Conservation (phyloP, 2,113 vertebrate genomes). For the Upupa epops region DNA sequence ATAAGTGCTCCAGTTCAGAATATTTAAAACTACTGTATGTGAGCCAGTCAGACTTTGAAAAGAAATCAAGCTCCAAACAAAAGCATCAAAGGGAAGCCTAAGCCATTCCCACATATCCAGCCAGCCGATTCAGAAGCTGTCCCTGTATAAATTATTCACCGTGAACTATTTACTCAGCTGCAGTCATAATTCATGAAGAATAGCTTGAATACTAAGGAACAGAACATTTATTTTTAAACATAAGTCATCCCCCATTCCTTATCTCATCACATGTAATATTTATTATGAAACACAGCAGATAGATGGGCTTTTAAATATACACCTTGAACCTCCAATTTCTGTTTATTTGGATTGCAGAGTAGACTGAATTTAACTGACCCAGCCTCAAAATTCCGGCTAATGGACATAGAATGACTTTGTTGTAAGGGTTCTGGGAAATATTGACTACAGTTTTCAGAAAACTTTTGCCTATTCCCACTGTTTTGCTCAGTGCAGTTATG, state of each 20-base stretch:
- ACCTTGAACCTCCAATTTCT: not conserved
- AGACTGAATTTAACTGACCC: not conserved
- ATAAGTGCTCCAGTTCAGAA: not conserved
- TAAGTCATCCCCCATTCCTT: not conserved
- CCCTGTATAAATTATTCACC: slow-evolving; percentile 41
- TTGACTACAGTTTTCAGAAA: not conserved
- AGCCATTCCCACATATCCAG: not conserved
- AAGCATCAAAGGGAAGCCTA: not conserved
- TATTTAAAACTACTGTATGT: not conserved
- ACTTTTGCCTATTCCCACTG: not conserved
- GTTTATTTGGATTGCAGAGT: not conserved
- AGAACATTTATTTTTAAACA: slow-evolving; percentile 14
- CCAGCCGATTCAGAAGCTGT: not conserved
- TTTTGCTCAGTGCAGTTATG: not conserved
- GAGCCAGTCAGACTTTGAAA: slow-evolving; percentile 20
- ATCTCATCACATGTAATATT: not conserved
- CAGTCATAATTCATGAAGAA: slow-evolving; percentile 27
- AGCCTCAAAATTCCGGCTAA: not conserved
- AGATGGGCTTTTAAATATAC: not conserved
- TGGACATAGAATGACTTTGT: not conserved
- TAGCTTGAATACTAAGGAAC: not conserved
- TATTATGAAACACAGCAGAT: not conserved
- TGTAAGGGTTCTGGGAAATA: not conserved
- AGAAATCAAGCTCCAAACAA: slow-evolving; percentile 14
- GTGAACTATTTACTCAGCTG: slow-evolving; percentile 36